Conservation (phyloP, 2,113 vertebrate species). For the Phaethornis superciliosus region DNA sequence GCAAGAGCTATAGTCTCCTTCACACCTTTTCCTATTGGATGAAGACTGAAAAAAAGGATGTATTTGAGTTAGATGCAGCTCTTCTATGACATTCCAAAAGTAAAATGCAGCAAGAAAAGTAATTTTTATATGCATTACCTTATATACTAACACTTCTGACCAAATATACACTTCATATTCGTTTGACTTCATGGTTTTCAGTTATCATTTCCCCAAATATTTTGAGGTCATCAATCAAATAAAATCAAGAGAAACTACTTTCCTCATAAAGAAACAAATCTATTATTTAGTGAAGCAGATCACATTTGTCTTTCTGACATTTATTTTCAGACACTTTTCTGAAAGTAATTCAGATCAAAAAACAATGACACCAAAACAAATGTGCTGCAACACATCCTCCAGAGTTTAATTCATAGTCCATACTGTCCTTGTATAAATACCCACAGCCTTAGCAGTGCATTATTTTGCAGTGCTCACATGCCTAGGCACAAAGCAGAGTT, state of each 20-base stretch:
- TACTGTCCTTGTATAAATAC: neutral
- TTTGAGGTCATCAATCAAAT: neutral
- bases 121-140: slow-evolving; percentile 12
- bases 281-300: neutral
- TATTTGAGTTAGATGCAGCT: neutral
- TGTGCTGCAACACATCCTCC: neutral
- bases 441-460: neutral
- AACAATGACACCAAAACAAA: neutral
- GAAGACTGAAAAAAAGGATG: neutral
- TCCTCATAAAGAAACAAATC: neutral
- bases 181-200: neutral
- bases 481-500: neutral
- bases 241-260: neutral
- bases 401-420: neutral
- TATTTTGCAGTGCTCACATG: neutral
- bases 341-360: neutral
- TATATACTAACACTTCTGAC: neutral
- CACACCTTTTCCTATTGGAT: neutral
- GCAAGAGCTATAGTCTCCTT: neutral
- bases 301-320: neutral
- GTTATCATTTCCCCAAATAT: neutral
- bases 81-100: neutral
- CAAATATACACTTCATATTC: slow-evolving; percentile 9
- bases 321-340: neutral
- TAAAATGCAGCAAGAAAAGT: neutral